Conservation (phyloP, 2,888 invertebrate species). For the Nomada hirtipes region DNA sequence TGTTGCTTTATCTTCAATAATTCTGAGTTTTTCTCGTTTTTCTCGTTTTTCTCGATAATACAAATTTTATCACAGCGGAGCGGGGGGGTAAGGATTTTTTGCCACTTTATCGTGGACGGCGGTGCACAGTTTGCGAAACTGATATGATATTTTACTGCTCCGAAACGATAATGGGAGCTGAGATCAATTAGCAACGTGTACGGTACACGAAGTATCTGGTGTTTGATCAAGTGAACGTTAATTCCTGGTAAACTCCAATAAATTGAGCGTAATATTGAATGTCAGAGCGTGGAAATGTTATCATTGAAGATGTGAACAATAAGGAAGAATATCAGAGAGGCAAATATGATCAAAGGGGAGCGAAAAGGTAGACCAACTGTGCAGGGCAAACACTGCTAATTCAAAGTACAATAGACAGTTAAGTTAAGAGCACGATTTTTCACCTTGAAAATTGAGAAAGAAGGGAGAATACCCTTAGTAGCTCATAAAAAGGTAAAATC, state of each 20-base stretch:
- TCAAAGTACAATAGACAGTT: no score
- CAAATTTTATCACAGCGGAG: no score
- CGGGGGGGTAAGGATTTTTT: no score
- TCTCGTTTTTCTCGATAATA: no score
- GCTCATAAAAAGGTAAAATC: neutral
- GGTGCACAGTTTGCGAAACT: no score
- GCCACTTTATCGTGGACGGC: no score
- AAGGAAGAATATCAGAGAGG: neutral
- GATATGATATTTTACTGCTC: no score
- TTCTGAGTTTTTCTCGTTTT: no score
- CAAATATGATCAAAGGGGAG: neutral
- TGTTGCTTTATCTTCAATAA: no score
- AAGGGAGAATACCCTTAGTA: neutral
- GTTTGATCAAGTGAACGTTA: neutral
- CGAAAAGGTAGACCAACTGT: conserved; percentile 1
- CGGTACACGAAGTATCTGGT: neutral
- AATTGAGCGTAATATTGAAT: neutral
- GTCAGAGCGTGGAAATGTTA: neutral
- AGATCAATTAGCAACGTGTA: neutral
- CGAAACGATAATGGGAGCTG: neutral
- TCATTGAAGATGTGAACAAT: neutral
- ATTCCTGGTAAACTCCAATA: conserved; percentile 1
- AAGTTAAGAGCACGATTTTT: no score
- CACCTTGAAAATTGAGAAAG: neutral
- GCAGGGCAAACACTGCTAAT: no score